Conservation (phyloP, 1,140 invertebrate species). For the Propsilocerus akamusi region DNA sequence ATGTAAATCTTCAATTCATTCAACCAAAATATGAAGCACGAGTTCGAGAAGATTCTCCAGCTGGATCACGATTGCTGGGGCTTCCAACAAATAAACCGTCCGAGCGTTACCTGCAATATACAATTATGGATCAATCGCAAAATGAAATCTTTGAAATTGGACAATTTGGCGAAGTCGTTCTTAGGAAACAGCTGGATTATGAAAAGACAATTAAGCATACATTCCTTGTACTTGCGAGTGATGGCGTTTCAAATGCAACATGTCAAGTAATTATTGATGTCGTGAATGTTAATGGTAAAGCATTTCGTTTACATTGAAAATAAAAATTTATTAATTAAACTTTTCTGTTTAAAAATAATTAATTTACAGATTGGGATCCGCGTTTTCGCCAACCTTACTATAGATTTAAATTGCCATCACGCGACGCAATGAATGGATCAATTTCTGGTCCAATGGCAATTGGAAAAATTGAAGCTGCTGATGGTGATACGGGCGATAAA, state of each 20-base stretch:
- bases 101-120: conserved; percentile 28
- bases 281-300: conserved; percentile 76
- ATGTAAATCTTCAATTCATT: conserved; percentile 37
- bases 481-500: conserved; percentile 59
- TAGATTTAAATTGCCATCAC: conserved; percentile 38
- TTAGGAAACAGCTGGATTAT: conserved; percentile 61
- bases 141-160: conserved; percentile 40
- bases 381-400: conserved; percentile 72
- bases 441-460: conserved; percentile 20
- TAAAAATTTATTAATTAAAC: too few relatives aligned
- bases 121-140: conserved; percentile 19
- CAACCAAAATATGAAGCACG: conserved; percentile 48
- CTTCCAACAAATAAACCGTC: conserved; percentile 37
- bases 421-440: background rate
- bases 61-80: conserved; percentile 45
- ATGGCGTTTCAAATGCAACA: conserved; percentile 30
- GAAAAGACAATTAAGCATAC: conserved; percentile 50
- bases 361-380: conserved; percentile 88
- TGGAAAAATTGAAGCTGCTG: conserved; percentile 53
- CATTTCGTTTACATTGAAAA: too few relatives aligned
- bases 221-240: conserved; percentile 68
- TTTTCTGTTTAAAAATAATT: too few relatives aligned
- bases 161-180: conserved; percentile 57
- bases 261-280: conserved; percentile 58
- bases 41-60: conserved; percentile 54